Evolutionary conservation across 2,797 vertebrate species (phyloP).

Genomic region (Rhinogobio ventralis): DNA sequence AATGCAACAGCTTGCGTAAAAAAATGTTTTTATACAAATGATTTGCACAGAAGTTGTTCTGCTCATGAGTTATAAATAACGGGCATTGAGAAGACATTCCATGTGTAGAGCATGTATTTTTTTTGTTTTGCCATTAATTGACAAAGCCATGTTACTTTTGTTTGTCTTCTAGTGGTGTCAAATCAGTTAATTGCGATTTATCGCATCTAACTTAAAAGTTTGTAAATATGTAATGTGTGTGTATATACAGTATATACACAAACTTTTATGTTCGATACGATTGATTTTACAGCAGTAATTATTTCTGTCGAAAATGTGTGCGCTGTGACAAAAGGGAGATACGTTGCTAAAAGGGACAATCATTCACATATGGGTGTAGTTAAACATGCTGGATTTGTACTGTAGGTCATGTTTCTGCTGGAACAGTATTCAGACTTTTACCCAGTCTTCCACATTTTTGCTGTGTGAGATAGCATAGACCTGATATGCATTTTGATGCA

Average conservation of each 20-base stretch:
- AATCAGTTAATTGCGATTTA: too few species aligned
- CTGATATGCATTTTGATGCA: constrained; percentile 29
- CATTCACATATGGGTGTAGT: constrained; percentile 42
- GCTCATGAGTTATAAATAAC: neutral
- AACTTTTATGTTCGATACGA: neutral
- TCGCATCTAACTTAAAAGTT: neutral
- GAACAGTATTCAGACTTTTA: neutral
- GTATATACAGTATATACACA: neutral
- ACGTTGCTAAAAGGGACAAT: constrained; percentile 57
- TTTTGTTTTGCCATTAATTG: constrained; percentile 37
- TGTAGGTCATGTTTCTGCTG: constrained; percentile 6
- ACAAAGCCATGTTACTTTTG: constrained; percentile 60
- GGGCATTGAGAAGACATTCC: neutral
- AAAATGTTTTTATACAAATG: neutral
- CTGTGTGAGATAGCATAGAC: constrained; percentile 13
- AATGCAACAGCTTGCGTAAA: neutral
- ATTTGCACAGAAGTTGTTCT: neutral
- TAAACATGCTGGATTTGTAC: constrained; percentile 17
- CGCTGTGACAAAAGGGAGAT: constrained; percentile 62
- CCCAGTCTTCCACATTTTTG: constrained; percentile 1
- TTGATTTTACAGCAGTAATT: neutral
- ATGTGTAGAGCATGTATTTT: neutral
- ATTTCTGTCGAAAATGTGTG: constrained; percentile 47
- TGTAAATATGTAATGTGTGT: neutral
- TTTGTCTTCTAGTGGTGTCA: constrained; percentile 45